Percentiles rank a stretch among this genome's conserved stretches.
These are phyloP conservation scores for Pyrocoelia pectoralis DNA, from an alignment of 2,888 invertebrate genomes.

Conservation along the genomic window DNA sequence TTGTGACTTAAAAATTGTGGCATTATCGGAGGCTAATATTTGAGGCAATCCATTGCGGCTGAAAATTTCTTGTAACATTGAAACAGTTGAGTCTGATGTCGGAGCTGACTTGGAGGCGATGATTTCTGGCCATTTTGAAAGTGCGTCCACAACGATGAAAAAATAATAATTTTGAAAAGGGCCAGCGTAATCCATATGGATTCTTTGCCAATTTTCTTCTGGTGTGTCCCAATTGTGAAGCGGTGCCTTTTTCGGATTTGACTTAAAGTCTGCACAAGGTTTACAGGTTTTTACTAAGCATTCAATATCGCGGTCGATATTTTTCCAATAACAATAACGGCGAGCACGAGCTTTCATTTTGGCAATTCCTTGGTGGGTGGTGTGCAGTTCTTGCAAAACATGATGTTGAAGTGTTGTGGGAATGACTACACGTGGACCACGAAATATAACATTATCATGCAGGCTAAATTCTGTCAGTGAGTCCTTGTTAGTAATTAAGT, in stretches of 20 bases:
- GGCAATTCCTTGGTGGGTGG: constrained; percentile 39
- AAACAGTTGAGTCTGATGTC: constrained; percentile 36
- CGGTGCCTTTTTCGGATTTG: constrained; percentile 40
- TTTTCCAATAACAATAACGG: constrained; percentile 39
- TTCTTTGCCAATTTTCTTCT: constrained; percentile 39
- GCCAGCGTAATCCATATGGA: constrained; percentile 46
- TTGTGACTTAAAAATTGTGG: constrained; percentile 41
- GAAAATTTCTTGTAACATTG: constrained; percentile 40
- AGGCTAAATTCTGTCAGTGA: background rate
- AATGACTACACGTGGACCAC: background rate
- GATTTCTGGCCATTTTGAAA: constrained; percentile 46
- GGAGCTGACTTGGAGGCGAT: constrained; percentile 25
- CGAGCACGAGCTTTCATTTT: constrained; percentile 43
- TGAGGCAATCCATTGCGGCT: constrained; percentile 39
- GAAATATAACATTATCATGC: background rate
- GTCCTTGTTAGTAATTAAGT: background rate
- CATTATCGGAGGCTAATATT: constrained; percentile 43
- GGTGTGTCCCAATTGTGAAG: constrained; percentile 44
- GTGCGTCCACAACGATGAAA: constrained; percentile 42
- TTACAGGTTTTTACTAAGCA: constrained; percentile 36
- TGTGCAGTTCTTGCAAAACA: constrained; percentile 33
- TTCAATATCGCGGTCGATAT: constrained; percentile 43
- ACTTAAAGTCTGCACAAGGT: constrained; percentile 41
- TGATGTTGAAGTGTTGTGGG: background rate
- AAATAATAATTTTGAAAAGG: constrained; percentile 37